These are phyloP conservation scores for Gymnogyps californianus DNA, from an alignment of 2,113 vertebrate genomes.

Conservation along the genomic window DNA sequence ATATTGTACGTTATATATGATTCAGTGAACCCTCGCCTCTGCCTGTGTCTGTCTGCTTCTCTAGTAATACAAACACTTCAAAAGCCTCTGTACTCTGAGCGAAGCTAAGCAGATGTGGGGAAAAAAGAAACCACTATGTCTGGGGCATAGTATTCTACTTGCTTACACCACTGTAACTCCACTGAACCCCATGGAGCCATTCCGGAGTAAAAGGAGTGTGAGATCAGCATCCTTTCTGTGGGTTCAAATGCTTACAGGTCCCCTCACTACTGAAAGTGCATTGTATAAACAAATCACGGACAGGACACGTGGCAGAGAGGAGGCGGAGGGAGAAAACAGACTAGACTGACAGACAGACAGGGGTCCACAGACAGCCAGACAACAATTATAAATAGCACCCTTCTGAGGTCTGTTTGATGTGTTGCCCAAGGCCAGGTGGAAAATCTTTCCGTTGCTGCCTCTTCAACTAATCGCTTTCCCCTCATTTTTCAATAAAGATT, in stretches of 20 bases:
- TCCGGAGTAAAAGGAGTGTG: background rate
- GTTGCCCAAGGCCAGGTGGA: constrained; percentile 80
- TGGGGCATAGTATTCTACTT: background rate
- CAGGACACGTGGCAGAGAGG: background rate
- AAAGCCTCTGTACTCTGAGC: background rate
- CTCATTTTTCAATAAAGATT: constrained; percentile 80
- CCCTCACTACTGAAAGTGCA: background rate
- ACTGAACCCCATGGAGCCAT: background rate
- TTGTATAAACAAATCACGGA: background rate
- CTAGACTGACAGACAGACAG: constrained; percentile 27
- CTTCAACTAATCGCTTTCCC: constrained; percentile 74
- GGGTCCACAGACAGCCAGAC: constrained; percentile 60
- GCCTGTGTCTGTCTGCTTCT: background rate
- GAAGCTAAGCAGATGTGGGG: background rate
- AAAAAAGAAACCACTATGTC: background rate
- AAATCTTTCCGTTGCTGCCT: constrained; percentile 75
- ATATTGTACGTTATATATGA: background rate
- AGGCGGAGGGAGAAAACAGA: background rate
- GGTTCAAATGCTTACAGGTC: background rate
- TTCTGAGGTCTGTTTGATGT: constrained; percentile 75
- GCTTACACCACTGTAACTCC: background rate
- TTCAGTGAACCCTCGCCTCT: background rate
- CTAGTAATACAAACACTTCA: background rate
- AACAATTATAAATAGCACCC: constrained; percentile 78
- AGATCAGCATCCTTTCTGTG: background rate